These are phyloP conservation scores for Megalops cyprinoides DNA, from an alignment of 2,797 vertebrate species.

Conservation along the genomic window DNA sequence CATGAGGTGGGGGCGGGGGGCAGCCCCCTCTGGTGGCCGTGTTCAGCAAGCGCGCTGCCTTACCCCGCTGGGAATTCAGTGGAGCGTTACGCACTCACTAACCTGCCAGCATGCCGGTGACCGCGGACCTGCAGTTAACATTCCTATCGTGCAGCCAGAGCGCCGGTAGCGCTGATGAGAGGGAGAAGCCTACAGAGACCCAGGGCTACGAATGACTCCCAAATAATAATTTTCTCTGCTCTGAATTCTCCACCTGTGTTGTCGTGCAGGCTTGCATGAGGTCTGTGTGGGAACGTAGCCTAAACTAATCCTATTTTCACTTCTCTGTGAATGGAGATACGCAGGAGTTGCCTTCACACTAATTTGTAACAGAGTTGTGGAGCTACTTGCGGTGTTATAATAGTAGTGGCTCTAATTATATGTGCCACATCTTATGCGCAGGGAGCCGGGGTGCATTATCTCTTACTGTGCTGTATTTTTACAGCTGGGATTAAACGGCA, in stretches of 20 bases:
- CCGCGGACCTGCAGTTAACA: not conserved
- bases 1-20: not conserved
- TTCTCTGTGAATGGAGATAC: not conserved
- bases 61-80: too few relatives aligned
- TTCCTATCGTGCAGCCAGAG: not conserved
- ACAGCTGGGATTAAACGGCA: conserved; percentile 5
- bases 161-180: not conserved
- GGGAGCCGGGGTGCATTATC: not conserved
- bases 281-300: not conserved
- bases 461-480: not conserved
- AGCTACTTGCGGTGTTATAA: not conserved
- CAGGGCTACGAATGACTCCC: not conserved
- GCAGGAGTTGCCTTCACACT: not conserved
- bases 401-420: not conserved
- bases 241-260: not conserved
- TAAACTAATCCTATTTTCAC: not conserved
- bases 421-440: not conserved
- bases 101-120: not conserved
- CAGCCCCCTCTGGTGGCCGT: not conserved
- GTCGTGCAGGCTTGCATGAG: not conserved
- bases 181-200: not conserved
- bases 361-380: not conserved
- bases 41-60: too few relatives aligned
- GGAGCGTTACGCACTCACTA: not conserved
- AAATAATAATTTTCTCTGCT: not conserved